Base-by-base conservation (phyloP, 2,113 vertebrate species). In the Antennarius striatus region DNA sequence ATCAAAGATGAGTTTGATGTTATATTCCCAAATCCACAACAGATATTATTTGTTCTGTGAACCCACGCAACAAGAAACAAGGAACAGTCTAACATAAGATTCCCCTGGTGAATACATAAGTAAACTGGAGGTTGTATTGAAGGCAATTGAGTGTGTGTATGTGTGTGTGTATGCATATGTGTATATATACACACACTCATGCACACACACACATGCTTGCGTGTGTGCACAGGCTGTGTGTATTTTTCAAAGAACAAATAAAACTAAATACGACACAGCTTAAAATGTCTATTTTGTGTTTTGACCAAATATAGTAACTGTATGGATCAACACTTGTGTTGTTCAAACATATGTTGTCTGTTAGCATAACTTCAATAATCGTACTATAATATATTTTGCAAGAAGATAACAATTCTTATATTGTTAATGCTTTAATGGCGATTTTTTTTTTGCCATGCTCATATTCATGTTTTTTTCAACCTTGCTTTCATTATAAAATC, bases 191-290 rank as follows among this genome's bases (percentile, higher is more conserved):
- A 22, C 22, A 22, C 22, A 22, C 22, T 22, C 22, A 2, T 22
- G 22, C 32, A 36, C 32, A 36, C 32, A 36, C 32, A 36, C 4
- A 36, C 15, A 50, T 60, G 63, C 56, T 74, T 73, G 16, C 16
- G 10, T 76, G 68, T 75, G 67, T 57, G 62, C 53, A 61, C 51
- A 73, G 51, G 78, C 10, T 71, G 61, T 80, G 67, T 87, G 63
- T 89, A 84, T 84, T 89, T 91, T 91, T 84, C 45, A 73, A 83
- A 80, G 3, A 80, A 85, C 53, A 82, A 81, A 86, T 89, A 87
- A 89, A 88, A 80, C 30, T 66, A 39, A 73, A 68, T 58, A 75
- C 76, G 70, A 14, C 6, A 15, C 71, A 60, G 71, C 64, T 74
- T 3, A 60, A 16, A 62, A 56, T 51, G 42, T 36, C 4, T 65